phyloP scores from a whole-genome alignment of 2,113 vertebrate genomes.

The Prietella phreatophila region DNA sequence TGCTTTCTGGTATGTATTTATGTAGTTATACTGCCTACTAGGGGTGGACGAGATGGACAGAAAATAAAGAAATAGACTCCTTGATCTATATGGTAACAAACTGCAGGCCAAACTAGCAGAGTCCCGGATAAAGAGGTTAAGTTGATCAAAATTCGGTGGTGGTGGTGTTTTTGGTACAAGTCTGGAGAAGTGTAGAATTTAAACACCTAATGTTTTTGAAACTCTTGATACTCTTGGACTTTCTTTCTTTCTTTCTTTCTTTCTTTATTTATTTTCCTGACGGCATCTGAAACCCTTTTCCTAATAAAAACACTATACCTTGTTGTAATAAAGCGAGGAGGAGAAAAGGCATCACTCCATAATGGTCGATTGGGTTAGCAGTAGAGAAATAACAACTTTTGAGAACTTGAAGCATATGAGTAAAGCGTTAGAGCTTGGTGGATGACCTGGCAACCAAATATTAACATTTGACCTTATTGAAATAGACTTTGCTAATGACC shows the following conservation, averaged over 20 bases:
- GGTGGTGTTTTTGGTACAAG: neutral
- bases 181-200: neutral
- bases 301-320: neutral
- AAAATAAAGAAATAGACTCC: neutral
- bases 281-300: neutral
- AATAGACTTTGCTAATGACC: neutral
- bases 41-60: neutral
- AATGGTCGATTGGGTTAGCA: neutral
- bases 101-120: neutral
- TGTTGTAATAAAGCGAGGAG: neutral
- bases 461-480: neutral
- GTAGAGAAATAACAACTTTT: neutral
- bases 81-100: neutral
- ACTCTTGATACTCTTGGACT: neutral
- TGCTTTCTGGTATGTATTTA: constrained; percentile 97
- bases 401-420: neutral
- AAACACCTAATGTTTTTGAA: neutral
- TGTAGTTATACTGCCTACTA: constrained; percentile 19
- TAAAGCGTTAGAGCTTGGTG: neutral
- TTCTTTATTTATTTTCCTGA: neutral
- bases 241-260: too few relatives aligned
- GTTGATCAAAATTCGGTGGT: neutral
- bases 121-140: neutral
- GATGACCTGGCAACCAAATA: neutral
- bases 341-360: neutral